Evolutionary conservation across 30 jellyfish, hydroid and myxozoan genomes (phyloP).

Genomic region (Hydra vulgaris): DNA sequence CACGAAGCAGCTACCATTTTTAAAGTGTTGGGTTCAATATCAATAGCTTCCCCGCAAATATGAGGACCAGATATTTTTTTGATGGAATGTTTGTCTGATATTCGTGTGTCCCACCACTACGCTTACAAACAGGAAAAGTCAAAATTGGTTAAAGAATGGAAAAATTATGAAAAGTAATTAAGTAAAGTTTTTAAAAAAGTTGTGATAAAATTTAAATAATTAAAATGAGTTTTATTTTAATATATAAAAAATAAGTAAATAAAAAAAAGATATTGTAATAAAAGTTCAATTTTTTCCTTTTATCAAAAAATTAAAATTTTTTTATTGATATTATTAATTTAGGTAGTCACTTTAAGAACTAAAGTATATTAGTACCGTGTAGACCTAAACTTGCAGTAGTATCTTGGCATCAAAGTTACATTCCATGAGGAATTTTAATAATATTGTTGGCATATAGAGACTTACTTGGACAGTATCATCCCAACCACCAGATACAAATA

Average conservation of each 20-base stretch:
- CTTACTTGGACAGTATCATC: slow-evolving; percentile 90
- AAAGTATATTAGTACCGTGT: too few relatives aligned
- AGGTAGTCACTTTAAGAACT: too few relatives aligned
- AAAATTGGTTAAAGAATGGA: neutral
- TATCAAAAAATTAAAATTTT: too few relatives aligned
- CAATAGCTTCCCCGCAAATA: slow-evolving; percentile 92
- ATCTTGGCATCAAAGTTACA: neutral
- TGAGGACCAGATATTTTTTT: slow-evolving; percentile 85
- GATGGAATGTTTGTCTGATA: slow-evolving; percentile 46
- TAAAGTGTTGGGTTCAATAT: slow-evolving; percentile 64
- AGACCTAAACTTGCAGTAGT: too few relatives aligned
- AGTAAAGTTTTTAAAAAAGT: too few relatives aligned
- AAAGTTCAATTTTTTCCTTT: too few relatives aligned
- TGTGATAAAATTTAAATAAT: too few relatives aligned
- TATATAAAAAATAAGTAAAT: too few relatives aligned
- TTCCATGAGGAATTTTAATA: neutral
- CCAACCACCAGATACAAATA: slow-evolving; percentile 95
- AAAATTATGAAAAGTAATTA: too few relatives aligned
- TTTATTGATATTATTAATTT: too few relatives aligned
- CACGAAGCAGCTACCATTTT: slow-evolving; percentile 87
- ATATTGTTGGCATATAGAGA: neutral
- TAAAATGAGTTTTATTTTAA: too few relatives aligned
- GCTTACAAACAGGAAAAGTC: neutral
- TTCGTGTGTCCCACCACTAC: slow-evolving; percentile 95
- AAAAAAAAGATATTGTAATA: too few relatives aligned